Conservation (phyloP, 2,113 vertebrate species). For the Pollimyrus isidori region DNA sequence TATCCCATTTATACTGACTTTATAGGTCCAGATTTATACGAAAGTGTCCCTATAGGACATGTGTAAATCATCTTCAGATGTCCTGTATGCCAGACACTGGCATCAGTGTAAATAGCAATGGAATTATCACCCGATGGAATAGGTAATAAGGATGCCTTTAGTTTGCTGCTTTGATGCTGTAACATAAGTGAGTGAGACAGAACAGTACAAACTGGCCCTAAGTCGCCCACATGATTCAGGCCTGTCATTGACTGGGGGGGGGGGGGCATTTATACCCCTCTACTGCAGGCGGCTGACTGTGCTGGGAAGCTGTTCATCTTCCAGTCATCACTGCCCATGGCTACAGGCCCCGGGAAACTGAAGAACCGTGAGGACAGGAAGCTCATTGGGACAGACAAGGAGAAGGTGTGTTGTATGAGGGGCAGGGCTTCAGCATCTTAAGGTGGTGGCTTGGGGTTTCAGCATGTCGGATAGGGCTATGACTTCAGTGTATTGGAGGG, state of each 20-base stretch:
- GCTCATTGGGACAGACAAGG: conserved; percentile 90
- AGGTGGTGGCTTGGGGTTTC: neutral
- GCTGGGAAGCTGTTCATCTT: conserved; percentile 95
- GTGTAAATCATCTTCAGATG: neutral
- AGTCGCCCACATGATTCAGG: neutral
- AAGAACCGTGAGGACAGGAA: conserved; percentile 98
- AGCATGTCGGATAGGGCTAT: neutral
- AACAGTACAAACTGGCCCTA: neutral
- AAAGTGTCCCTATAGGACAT: neutral
- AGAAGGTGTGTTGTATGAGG: conserved; percentile 68
- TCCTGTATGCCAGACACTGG: neutral
- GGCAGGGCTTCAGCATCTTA: neutral
- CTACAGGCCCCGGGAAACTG: conserved; percentile 92
- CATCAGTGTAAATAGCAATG: neutral
- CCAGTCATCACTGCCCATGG: conserved; percentile 88
- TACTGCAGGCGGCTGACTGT: conserved; percentile 82
- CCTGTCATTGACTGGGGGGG: neutral
- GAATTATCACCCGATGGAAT: neutral
- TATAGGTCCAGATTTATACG: neutral
- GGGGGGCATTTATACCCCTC: neutral
- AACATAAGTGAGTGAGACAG: neutral
- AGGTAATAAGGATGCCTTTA: neutral
- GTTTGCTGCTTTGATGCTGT: neutral
- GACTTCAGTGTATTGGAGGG: neutral
- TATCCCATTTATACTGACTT: neutral